phyloP scores from a whole-genome alignment of 2,888 invertebrate genomes.

The Bedellia somnulentella region DNA sequence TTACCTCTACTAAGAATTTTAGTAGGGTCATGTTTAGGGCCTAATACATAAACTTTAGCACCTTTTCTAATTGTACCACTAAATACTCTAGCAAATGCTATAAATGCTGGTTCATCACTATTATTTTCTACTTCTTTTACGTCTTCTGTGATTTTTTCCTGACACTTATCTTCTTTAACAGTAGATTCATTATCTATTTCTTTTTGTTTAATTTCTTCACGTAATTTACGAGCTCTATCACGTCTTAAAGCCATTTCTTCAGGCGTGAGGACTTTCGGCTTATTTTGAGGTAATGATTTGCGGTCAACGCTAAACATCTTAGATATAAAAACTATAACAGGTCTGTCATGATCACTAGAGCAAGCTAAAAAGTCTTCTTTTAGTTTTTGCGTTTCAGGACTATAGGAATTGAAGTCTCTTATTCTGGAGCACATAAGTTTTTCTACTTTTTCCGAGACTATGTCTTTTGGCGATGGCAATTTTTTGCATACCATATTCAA shows the following conservation, averaged over 20 bases:
- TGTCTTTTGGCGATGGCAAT: conserved; percentile 79
- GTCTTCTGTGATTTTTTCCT: conserved; percentile 22
- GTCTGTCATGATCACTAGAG: conserved; percentile 63
- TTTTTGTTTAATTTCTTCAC: conserved; percentile 58
- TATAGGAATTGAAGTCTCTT: conserved; percentile 67
- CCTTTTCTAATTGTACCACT: conserved; percentile 82
- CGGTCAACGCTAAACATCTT: conserved; percentile 89
- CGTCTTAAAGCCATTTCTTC: conserved; percentile 72
- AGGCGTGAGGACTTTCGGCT: conserved; percentile 72
- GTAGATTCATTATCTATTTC: conserved; percentile 16
- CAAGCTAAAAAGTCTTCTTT: conserved; percentile 72
- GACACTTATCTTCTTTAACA: conserved; percentile 16
- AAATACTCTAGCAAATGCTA: conserved; percentile 92
- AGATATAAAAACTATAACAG: conserved; percentile 77
- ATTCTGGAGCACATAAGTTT: conserved; percentile 78
- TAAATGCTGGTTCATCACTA: conserved; percentile 67
- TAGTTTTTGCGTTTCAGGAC: conserved; percentile 68
- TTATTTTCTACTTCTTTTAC: conserved; percentile 41
- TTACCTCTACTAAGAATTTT: conserved; percentile 45
- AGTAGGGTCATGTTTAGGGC: conserved; percentile 86
- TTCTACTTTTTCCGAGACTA: conserved; percentile 77
- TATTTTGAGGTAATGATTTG: conserved; percentile 75
- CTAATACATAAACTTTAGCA: conserved; percentile 78
- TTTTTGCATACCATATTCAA: conserved; percentile 78
- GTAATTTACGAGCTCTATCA: conserved; percentile 66